Evolutionary conservation across 2,888 invertebrate genomes (phyloP).

Genomic region (Rhorus exstirpatorius): DNA sequence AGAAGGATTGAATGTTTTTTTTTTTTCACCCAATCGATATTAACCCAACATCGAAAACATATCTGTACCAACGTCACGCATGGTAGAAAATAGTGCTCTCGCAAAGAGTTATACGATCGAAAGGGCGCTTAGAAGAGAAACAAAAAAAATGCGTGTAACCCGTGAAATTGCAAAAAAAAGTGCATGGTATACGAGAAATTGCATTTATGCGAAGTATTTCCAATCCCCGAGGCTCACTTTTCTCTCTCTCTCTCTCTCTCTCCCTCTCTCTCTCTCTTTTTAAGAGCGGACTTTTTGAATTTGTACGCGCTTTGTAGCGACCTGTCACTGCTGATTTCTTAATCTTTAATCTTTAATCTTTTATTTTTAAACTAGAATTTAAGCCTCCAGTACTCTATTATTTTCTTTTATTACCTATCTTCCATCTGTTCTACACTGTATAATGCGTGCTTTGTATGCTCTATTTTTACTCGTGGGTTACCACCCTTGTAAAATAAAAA

Average conservation of each 20-base stretch:
- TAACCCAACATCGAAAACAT: slow-evolving; percentile 1
- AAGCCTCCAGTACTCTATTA: no score
- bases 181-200: neutral
- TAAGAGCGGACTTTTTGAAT: no score
- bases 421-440: no score
- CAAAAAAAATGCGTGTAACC: slow-evolving; percentile 8
- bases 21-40: slow-evolving; percentile 23
- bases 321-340: no score
- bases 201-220: slow-evolving; percentile 2
- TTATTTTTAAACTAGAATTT: no score
- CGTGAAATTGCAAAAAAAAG: slow-evolving; percentile 24
- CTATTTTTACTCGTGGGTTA: no score
- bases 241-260: neutral
- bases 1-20: slow-evolving; percentile 1
- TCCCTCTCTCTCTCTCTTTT: no score
- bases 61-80: neutral
- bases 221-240: slow-evolving; percentile 7
- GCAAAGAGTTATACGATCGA: slow-evolving; percentile 20
- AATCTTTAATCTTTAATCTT: no score
- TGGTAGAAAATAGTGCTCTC: slow-evolving; percentile 5
- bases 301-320: no score
- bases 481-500: no score
- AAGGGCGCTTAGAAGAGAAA: neutral
- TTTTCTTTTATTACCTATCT: no score
- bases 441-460: no score